Evolutionary conservation across 1,140 invertebrate species (phyloP).

Genomic region (Euwallacea fornicatus): DNA sequence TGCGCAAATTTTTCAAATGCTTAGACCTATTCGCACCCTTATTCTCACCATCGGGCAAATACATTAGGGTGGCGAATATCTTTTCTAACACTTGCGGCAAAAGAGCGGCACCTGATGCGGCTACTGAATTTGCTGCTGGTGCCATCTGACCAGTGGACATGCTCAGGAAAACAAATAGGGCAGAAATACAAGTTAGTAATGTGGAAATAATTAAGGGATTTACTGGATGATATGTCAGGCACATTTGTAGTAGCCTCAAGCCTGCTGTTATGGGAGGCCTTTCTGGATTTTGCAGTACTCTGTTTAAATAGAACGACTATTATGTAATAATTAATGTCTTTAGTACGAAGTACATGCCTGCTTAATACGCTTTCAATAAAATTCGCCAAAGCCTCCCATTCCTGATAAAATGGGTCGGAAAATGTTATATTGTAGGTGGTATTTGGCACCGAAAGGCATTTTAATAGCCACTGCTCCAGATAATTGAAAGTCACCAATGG

Average conservation of each 20-base stretch:
- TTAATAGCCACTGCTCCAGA: conserved; percentile 78
- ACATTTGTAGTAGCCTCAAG: conserved; percentile 72
- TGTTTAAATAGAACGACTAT: conserved; percentile 3
- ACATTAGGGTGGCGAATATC: conserved; percentile 81
- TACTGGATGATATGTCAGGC: conserved; percentile 71
- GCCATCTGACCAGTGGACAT: conserved; percentile 79
- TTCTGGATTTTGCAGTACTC: conserved; percentile 66
- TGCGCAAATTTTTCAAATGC: conserved; percentile 79
- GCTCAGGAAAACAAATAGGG: conserved; percentile 85
- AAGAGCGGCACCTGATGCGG: conserved; percentile 69
- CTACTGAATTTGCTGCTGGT: conserved; percentile 60
- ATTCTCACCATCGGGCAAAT: conserved; percentile 65
- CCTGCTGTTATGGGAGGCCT: conserved; percentile 66
- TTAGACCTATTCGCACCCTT: conserved; percentile 61
- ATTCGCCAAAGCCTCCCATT: conserved; percentile 81
- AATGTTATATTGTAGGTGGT: conserved; percentile 51
- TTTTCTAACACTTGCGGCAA: conserved; percentile 81
- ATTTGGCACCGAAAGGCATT: conserved; percentile 52
- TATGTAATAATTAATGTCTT: not conserved
- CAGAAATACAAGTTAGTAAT: conserved; percentile 85
- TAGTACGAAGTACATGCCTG: conserved; percentile 48
- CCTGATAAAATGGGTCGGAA: conserved; percentile 69
- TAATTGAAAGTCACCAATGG: conserved; percentile 77
- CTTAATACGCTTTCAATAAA: conserved; percentile 79
- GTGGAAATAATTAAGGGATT: conserved; percentile 79